Percentiles rank a stretch among this genome's conserved stretches.
These are phyloP conservation scores for Masticophis lateralis DNA, from an alignment of 2,797 vertebrate genomes.

Conservation along the genomic window DNA sequence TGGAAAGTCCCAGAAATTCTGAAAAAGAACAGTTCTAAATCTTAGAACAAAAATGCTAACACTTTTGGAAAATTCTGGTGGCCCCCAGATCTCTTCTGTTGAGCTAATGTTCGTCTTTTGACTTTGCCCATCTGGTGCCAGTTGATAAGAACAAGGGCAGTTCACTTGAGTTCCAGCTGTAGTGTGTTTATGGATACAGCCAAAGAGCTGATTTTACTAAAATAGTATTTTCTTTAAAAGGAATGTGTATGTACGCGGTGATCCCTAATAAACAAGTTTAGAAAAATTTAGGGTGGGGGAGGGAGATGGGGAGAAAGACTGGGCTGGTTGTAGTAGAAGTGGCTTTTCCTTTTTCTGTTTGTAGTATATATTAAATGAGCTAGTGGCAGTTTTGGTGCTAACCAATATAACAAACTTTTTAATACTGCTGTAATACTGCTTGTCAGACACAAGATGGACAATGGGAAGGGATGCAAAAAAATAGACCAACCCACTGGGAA, in stretches of 20 bases:
- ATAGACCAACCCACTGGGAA: neutral
- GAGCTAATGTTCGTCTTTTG: neutral
- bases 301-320: too few species aligned
- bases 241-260: neutral
- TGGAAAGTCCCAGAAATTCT: neutral
- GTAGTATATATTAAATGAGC: neutral
- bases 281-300: neutral
- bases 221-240: neutral
- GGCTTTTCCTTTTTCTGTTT: neutral
- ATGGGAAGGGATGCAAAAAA: neutral
- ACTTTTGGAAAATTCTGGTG: neutral
- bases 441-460: neutral
- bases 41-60: neutral
- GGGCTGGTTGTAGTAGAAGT: neutral
- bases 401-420: neutral
- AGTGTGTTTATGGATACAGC: neutral
- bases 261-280: neutral
- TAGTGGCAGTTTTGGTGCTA: too few species aligned
- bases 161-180: neutral
- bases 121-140: neutral
- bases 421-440: neutral
- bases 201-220: neutral
- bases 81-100: neutral
- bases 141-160: conserved; percentile 26
- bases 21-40: too few species aligned